Evolutionary conservation across 2,797 vertebrate genomes (phyloP).

Genomic region (Nyctibius grandis): DNA sequence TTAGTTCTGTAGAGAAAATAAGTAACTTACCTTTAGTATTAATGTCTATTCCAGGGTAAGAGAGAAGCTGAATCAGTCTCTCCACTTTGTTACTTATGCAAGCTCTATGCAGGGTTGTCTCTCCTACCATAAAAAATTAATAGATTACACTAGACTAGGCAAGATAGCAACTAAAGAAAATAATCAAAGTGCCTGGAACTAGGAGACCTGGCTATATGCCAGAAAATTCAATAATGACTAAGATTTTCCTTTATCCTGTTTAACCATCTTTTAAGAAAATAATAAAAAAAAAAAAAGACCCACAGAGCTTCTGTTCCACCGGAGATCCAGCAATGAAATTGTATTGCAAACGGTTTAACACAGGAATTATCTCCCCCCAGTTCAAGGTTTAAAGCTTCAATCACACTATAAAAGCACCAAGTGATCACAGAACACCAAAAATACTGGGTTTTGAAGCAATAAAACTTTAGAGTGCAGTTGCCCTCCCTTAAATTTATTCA

Average conservation of each 20-base stretch:
- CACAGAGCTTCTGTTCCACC: conserved; percentile 67
- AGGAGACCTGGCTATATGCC: conserved; percentile 64
- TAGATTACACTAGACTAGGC: conserved; percentile 74
- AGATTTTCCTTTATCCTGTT: conserved; percentile 67
- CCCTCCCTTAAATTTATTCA: conserved; percentile 83
- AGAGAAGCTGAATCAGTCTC: conserved; percentile 85
- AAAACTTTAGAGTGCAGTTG: conserved; percentile 79
- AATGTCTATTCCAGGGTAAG: conserved; percentile 84
- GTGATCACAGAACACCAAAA: conserved; percentile 77
- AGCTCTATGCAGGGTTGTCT: conserved; percentile 91
- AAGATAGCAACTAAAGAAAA: conserved; percentile 74
- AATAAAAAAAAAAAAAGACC: conserved; percentile 13
- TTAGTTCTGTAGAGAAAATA: conserved; percentile 33
- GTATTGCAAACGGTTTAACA: conserved; percentile 67
- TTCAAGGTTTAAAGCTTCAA: conserved; percentile 78
- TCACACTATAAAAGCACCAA: conserved; percentile 72
- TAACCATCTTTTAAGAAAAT: conserved; percentile 62
- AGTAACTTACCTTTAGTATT: conserved; percentile 90
- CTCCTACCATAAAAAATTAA: conserved; percentile 88
- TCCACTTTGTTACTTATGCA: conserved; percentile 94
- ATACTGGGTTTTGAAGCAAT: conserved; percentile 74
- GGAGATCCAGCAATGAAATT: conserved; percentile 70
- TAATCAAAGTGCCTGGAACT: conserved; percentile 74
- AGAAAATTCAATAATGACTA: conserved; percentile 70
- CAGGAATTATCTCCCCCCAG: conserved; percentile 69